Evolutionary conservation across 1,140 invertebrate species (phyloP), one percentile per base, ranked within the genome.

Genomic region (Micrasema longulum): DNA sequence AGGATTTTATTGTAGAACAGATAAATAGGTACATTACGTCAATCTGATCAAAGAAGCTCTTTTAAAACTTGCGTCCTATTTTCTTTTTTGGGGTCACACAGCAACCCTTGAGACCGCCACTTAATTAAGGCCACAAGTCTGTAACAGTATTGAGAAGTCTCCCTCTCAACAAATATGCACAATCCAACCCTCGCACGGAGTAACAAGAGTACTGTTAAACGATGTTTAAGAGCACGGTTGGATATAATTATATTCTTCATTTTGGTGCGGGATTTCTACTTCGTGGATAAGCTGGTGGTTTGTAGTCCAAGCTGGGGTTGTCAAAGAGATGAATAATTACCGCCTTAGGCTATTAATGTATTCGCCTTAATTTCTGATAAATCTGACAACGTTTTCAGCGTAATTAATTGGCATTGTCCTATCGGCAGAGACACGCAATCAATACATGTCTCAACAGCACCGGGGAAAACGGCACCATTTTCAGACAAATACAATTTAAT

Each of bases 281-380:
- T 2, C 3, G 2, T 31, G 2, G 2, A 7, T 31, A 4, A 4
- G 26, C 7, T 9, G 12, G 14, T 16, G 0, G 26, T 6, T 26
- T 47, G 20, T 55, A n/a, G 26, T 4, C 52, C 11, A 18, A 41
- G 14, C 18, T 38, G 55, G 16, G 16, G 22, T 22, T 38, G 50
- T 20, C 55, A 60, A 60, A 60, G 55, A 43, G 35, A n/a, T 20
- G 55, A 11, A 22, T 60, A 60, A 60, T 60, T 60, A 16, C 55
- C 2, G 16, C 55, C 55, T 35, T 3, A 10, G 55, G 55, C 55
- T 60, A 60, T 38, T 60, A 38, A 60, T 38, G 55, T 60, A 60
- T 60, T 60, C 36, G 55, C 35, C 55, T 60, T 60, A 60, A 60
- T 60, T 60, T 60, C 35, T 60, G 55, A 60, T 43, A 60, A 41